phyloP scores from a whole-genome alignment of 2,888 invertebrate genomes.

The Coleophora flavipennella region DNA sequence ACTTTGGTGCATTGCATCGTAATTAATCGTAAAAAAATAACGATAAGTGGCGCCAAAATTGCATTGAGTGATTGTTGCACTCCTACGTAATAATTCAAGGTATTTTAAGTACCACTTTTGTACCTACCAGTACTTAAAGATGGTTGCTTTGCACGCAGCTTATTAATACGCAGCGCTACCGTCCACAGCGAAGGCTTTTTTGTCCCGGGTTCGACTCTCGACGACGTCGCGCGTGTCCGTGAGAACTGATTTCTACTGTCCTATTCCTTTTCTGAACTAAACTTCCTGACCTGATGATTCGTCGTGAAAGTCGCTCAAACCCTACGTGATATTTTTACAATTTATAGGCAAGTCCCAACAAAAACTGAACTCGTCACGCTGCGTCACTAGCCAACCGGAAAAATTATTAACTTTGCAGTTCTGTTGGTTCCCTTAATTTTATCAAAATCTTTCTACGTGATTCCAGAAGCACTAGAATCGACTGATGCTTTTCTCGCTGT shows the following conservation, averaged over 20 bases:
- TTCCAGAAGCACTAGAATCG: too few relatives aligned
- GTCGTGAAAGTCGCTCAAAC: background rate
- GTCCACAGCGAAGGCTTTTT: slow-evolving; percentile 32
- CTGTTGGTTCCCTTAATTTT: too few relatives aligned
- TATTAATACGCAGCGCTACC: slow-evolving; percentile 54
- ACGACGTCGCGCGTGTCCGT: slow-evolving; percentile 50
- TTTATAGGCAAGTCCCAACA: too few relatives aligned
- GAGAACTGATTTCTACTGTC: slow-evolving; percentile 46
- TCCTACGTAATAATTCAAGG: too few relatives aligned
- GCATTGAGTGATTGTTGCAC: background rate
- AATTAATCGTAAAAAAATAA: too few relatives aligned
- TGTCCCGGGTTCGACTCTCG: slow-evolving; percentile 16
- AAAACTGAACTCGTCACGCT: too few relatives aligned
- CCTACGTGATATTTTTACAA: background rate
- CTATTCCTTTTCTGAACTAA: background rate
- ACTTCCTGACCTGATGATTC: too few relatives aligned
- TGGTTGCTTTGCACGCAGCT: slow-evolving; percentile 32
- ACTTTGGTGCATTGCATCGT: too few relatives aligned
- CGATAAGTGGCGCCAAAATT: background rate
- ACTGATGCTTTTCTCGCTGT: too few relatives aligned
- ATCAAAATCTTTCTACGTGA: too few relatives aligned
- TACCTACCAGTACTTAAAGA: slow-evolving; percentile 31
- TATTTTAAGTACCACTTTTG: background rate
- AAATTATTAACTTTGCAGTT: too few relatives aligned
- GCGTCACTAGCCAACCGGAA: too few relatives aligned